These are phyloP conservation scores for Crotalus helleri DNA, from an alignment of 2,113 vertebrate species.

Conservation along the genomic window DNA sequence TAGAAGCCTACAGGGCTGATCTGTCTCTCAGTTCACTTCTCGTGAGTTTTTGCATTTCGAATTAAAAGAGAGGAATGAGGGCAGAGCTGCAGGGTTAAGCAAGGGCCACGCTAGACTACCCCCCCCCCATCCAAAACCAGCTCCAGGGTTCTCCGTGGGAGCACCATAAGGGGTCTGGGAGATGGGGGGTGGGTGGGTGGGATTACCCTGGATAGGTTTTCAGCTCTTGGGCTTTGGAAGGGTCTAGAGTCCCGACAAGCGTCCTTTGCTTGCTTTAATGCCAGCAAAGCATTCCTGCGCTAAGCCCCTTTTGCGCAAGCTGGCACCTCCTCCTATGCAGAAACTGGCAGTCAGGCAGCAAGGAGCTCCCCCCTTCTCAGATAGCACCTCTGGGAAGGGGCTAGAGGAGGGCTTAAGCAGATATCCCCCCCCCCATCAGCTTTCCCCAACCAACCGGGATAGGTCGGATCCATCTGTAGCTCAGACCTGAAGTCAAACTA, in stretches of 20 bases:
- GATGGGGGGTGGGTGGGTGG: neutral
- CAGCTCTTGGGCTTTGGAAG: neutral
- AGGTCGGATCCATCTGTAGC: neutral
- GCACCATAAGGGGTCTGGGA: neutral
- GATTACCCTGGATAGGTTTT: neutral
- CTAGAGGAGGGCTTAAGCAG: accelerated
- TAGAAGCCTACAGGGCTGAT: neutral
- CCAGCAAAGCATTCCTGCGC: neutral
- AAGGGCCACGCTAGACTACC: neutral
- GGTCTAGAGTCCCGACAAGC: neutral
- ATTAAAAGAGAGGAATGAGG: neutral
- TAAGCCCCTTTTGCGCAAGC: neutral
- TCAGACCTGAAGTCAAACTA: neutral
- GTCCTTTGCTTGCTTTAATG: neutral
- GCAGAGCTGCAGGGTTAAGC: neutral
- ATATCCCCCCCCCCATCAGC: neutral
- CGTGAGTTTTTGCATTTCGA: neutral
- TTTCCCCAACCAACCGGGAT: neutral
- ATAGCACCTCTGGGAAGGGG: neutral
- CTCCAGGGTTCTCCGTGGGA: neutral
- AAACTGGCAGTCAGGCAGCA: neutral
- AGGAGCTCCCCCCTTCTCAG: neutral
- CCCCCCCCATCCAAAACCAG: neutral
- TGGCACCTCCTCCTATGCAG: neutral
- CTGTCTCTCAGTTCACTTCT: neutral